phyloP scores from a whole-genome alignment of 2,113 vertebrate genomes.

The Otis tarda region DNA sequence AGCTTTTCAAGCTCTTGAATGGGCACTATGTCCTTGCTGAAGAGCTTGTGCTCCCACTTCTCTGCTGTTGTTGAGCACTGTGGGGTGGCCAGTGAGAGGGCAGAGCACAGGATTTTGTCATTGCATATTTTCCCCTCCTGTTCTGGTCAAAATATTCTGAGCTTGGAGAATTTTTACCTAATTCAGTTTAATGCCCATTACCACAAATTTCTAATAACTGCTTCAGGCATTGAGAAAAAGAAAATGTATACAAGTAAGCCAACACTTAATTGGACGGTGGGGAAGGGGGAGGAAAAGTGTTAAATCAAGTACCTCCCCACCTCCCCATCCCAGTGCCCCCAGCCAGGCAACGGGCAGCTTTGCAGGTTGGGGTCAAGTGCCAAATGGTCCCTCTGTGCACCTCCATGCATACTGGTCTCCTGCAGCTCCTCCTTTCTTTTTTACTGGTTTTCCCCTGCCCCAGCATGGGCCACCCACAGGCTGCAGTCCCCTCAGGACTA shows the following conservation, averaged over 20 bases:
- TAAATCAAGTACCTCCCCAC: not conserved
- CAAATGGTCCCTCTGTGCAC: not conserved
- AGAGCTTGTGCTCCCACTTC: not conserved
- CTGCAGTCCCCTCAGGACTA: not conserved
- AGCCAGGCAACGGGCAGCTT: not conserved
- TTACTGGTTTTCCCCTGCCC: not conserved
- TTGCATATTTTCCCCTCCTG: not conserved
- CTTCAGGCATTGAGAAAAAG: not conserved
- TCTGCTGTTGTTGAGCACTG: not conserved
- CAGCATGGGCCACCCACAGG: not conserved
- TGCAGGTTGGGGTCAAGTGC: fast-evolving
- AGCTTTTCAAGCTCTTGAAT: not conserved
- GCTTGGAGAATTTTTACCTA: not conserved
- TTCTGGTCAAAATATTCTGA: not conserved
- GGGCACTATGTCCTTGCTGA: fast-evolving
- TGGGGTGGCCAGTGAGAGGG: no score
- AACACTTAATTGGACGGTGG: not conserved
- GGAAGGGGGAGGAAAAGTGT: not conserved
- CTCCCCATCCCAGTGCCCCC: not conserved
- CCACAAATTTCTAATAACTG: not conserved
- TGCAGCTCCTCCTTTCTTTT: not conserved
- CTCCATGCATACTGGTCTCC: not conserved
- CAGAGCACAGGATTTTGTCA: not conserved
- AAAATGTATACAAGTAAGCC: not conserved
- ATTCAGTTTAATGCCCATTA: not conserved